phyloP scores from a whole-genome alignment of 2,888 invertebrate genomes.

The Chironomus tentans region DNA sequence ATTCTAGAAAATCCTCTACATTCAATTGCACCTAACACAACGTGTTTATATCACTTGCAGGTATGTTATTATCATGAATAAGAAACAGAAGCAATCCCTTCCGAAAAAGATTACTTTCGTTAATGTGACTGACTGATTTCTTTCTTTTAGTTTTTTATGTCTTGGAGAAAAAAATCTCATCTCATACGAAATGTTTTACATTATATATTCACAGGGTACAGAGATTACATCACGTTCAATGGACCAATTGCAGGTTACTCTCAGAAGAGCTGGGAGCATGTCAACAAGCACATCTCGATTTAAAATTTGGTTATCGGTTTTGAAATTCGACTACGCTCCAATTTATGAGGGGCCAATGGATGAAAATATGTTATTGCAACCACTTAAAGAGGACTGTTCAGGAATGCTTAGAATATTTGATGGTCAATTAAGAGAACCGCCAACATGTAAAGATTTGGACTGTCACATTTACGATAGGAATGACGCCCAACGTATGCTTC shows the following conservation, averaged over 20 bases:
- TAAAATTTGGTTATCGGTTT: constrained; percentile 75
- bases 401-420: constrained; percentile 83
- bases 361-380: constrained; percentile 41
- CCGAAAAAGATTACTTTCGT: no score
- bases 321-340: constrained; percentile 74
- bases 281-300: constrained; percentile 56
- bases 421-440: constrained; percentile 66
- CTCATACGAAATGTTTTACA: constrained; percentile 37
- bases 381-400: constrained; percentile 66
- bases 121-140: not conserved
- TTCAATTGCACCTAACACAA: constrained; percentile 78
- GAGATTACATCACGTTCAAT: constrained; percentile 49
- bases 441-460: constrained; percentile 69
- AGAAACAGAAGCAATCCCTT: no score
- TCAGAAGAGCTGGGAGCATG: constrained; percentile 44
- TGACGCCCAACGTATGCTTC: constrained; percentile 46
- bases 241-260: constrained; percentile 45
- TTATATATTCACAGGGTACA: constrained; percentile 39
- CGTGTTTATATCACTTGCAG: constrained; percentile 77
- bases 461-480: constrained; percentile 45
- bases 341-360: constrained; percentile 44
- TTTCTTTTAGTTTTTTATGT: constrained; percentile 18
- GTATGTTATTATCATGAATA: constrained; percentile 33
- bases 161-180: not conserved
- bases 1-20: constrained; percentile 74